These are phyloP conservation scores for Isoperla grammatica DNA, from an alignment of 2,888 invertebrate genomes.

Conservation along the genomic window DNA sequence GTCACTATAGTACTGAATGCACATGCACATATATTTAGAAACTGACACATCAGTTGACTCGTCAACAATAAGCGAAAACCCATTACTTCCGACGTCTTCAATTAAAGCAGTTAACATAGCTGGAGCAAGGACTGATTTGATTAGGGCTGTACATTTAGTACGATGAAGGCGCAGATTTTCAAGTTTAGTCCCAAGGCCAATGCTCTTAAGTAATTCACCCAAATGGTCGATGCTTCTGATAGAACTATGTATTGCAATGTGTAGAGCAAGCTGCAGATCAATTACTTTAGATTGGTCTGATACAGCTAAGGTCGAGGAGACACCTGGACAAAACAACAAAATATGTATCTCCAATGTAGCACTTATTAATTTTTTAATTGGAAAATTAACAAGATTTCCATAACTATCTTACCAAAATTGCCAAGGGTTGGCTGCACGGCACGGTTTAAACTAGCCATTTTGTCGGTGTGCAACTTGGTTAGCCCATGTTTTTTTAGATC, in stretches of 20 bases:
- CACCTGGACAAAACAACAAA: too few species aligned
- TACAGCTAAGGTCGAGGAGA: background rate
- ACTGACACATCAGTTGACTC: conserved; percentile 30
- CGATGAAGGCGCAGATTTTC: conserved; percentile 24
- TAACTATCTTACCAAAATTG: too few species aligned
- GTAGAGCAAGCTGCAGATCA: conserved; percentile 29
- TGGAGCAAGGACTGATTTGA: conserved; percentile 27
- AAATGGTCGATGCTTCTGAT: conserved; percentile 27
- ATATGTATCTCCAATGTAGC: too few species aligned
- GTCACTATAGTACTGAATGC: conserved; percentile 31
- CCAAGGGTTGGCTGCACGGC: too few species aligned
- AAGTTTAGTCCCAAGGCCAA: background rate
- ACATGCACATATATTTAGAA: conserved; percentile 30
- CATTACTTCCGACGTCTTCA: too few species aligned
- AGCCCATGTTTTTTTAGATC: conserved; percentile 18
- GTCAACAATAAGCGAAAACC: conserved; percentile 28
- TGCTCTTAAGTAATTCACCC: conserved; percentile 17
- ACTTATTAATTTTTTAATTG: too few species aligned
- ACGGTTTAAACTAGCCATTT: background rate
- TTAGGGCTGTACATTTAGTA: conserved; percentile 29
- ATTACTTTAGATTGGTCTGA: conserved; percentile 25
- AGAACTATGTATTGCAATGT: conserved; percentile 30
- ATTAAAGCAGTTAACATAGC: conserved; percentile 5
- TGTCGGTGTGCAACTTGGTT: conserved; percentile 5
- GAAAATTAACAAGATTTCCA: too few species aligned